Base-by-base conservation (phyloP, 2,113 vertebrate species). In the Sinocyclocheilus anophthalmus region DNA sequence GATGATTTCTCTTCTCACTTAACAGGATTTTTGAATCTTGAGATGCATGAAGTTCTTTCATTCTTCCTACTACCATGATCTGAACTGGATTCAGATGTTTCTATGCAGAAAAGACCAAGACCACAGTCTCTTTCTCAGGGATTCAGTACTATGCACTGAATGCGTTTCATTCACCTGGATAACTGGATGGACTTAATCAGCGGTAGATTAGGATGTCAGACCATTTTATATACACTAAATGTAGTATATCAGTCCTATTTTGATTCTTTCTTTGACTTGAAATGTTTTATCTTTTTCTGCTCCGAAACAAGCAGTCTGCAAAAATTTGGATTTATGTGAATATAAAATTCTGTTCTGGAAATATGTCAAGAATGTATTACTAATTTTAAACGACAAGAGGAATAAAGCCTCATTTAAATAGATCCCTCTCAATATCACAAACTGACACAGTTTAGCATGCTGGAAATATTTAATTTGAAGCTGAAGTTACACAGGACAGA, bases 51-150 rank as follows among this genome's bases (percentile, higher is more conserved):
- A 37, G 37, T 37, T 37, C 37, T 37, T 37, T 37, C 5, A 37
- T 37, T 37, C 37, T 37, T 5, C 0, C 37, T 37, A 37, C 37
- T 39, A 65, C 76, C 61, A 13, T 22, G 39, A 20, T n/a, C 18
- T 65, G 45, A 50, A 37, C 63, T 53, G 80, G 86, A 79, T 24
- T 39, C 48, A 63, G 4, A 16, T 1, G 12, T 10, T 61, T 81
- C 6, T 39, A 13, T 67, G 63, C 63, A 67, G 63, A 67, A 67
- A 11, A 55, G 65, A 53, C 14, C 65, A 55, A 39, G 39, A 24
- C 63, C 20, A 7, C 39, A 14, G 14, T 76, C 37, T 81, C 53
- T 18, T 80, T 77, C 88, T 88, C 88, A 86, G 88, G 82, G 82
- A 76, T 82, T 50, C 45, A 11, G 45, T 37, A 61, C 53, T 42